phyloP scores from a whole-genome alignment of 2,888 invertebrate species.

The Deilephila porcellus region DNA sequence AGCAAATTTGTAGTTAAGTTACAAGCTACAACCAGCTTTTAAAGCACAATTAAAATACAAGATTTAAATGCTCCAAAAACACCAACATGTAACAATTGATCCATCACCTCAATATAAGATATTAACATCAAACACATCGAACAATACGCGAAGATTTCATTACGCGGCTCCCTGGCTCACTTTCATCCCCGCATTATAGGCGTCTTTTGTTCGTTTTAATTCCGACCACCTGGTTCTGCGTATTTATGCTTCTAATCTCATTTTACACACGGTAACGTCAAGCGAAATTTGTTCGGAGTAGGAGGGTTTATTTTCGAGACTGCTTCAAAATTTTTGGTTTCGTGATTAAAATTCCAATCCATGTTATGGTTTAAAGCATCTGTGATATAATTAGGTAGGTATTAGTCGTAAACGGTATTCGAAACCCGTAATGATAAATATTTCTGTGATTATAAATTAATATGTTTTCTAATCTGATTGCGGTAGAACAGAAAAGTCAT shows the following conservation, averaged over 20 bases:
- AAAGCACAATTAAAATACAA: too few species aligned
- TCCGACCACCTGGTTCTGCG: conserved; percentile 50
- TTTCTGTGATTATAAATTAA: too few species aligned
- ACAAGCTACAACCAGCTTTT: too few species aligned
- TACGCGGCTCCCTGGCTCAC: conserved; percentile 47
- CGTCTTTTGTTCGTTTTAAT: conserved; percentile 57
- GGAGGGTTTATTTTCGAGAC: background rate
- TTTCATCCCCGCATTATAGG: conserved; percentile 54
- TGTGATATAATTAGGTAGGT: too few species aligned
- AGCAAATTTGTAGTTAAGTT: too few species aligned
- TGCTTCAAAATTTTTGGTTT: background rate
- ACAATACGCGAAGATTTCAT: conserved; percentile 48
- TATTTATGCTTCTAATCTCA: conserved; percentile 45
- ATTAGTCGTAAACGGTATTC: too few species aligned
- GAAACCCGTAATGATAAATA: too few species aligned
- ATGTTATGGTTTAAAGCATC: too few species aligned
- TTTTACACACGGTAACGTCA: conserved; percentile 34
- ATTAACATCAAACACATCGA: conserved; percentile 19
- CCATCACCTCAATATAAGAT: background rate
- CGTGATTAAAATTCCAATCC: background rate
- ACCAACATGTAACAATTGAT: too few species aligned
- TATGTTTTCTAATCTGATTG: too few species aligned
- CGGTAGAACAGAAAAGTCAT: too few species aligned
- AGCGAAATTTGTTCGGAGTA: conserved; percentile 30
- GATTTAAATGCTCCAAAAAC: too few species aligned